Evolutionary conservation across 2,888 invertebrate species (phyloP).

Genomic region (Sympetrum striolatum): DNA sequence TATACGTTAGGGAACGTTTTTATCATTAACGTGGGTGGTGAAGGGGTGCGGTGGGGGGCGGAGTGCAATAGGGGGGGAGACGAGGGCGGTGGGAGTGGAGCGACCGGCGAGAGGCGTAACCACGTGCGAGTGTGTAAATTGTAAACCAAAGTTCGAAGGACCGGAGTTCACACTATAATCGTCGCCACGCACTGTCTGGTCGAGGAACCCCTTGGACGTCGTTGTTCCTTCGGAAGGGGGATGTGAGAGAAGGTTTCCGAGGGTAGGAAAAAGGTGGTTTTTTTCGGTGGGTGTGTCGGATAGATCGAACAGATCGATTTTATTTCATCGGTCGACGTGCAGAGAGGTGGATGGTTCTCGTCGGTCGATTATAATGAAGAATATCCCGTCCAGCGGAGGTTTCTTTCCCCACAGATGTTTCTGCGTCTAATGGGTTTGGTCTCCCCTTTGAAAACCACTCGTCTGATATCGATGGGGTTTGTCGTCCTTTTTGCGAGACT

Average conservation of each 20-base stretch:
- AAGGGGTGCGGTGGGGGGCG: background rate
- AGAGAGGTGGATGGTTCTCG: too few relatives aligned
- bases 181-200: background rate
- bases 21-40: background rate
- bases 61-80: background rate
- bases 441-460: background rate
- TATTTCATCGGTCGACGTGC: background rate
- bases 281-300: background rate
- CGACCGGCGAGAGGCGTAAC: background rate
- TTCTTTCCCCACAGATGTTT: too few relatives aligned
- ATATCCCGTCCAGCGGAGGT: too few relatives aligned
- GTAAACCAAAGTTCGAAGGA: background rate
- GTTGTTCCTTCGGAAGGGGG: background rate
- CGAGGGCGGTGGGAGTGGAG: background rate
- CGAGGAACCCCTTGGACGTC: background rate
- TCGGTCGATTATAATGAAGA: too few relatives aligned
- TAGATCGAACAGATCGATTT: background rate
- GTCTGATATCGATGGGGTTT: background rate
- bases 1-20: background rate
- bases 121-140: background rate
- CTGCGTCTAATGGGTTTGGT: background rate
- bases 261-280: background rate
- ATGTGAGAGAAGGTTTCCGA: background rate
- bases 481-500: background rate
- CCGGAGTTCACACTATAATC: background rate